These are phyloP conservation scores for Isaurus tuberculatus DNA, from an alignment of 92 coral and sea anemone genomes.

Conservation along the genomic window DNA sequence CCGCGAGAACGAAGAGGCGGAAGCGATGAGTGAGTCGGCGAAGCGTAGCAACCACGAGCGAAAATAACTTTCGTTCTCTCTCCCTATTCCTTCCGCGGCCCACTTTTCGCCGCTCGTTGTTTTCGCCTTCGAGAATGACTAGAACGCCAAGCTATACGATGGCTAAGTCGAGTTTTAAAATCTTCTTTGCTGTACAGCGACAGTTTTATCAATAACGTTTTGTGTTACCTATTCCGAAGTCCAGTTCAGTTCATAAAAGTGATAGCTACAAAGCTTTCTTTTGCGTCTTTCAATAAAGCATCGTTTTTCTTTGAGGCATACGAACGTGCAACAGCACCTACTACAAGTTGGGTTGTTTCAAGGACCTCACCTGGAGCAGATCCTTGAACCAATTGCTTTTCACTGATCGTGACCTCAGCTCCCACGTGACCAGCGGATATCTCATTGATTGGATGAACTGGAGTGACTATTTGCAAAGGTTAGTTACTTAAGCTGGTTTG, in stretches of 20 bases:
- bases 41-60: too few species aligned
- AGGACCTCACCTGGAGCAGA: constrained; percentile 5
- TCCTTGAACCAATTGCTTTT: background rate
- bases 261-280: background rate
- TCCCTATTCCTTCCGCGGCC: too few species aligned
- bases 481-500: background rate
- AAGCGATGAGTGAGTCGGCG: too few species aligned
- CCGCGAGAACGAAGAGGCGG: too few species aligned
- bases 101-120: too few species aligned
- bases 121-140: too few species aligned
- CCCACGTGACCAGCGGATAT: constrained; percentile 14
- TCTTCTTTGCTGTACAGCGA: too few species aligned
- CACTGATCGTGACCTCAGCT: constrained; percentile 20
- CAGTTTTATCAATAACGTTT: too few species aligned
- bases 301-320: background rate
- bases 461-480: constrained; percentile 17
- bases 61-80: too few species aligned
- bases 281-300: background rate
- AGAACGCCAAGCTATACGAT: too few species aligned
- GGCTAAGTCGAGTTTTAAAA: too few species aligned
- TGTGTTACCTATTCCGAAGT: too few species aligned
- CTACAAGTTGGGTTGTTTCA: constrained; percentile 38
- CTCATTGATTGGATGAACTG: constrained; percentile 36
- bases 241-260: background rate
- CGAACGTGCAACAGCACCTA: background rate